These are phyloP conservation scores for Aythya fuligula DNA, from an alignment of 2,797 vertebrate genomes.

Conservation along the genomic window DNA sequence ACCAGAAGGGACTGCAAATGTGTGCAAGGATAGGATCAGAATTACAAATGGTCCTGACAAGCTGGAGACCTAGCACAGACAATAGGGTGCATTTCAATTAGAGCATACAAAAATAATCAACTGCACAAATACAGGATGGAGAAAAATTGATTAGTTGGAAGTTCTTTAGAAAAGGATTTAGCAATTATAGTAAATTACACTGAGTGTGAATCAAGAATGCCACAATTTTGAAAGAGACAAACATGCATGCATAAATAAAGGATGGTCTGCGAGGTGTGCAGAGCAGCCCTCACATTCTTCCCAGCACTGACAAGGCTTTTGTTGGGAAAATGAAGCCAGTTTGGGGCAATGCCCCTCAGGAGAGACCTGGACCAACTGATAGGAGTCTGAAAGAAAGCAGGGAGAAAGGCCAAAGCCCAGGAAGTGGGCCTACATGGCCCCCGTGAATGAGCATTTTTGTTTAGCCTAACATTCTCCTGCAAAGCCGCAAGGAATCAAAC, in stretches of 20 bases:
- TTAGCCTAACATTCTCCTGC: background rate
- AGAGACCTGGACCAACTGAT: background rate
- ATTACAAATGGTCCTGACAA: conserved; percentile 38
- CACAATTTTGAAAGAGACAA: background rate
- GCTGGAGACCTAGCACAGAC: conserved; percentile 9
- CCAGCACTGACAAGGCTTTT: background rate
- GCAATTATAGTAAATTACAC: conserved; percentile 5
- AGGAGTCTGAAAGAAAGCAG: background rate
- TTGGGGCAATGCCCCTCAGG: background rate
- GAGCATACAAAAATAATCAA: background rate
- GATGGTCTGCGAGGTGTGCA: background rate
- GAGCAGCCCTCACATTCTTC: background rate
- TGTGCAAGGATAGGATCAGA: conserved; percentile 24
- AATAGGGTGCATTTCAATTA: conserved; percentile 28
- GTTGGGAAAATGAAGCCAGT: background rate
- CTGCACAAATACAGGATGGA: background rate
- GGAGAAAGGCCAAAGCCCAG: background rate
- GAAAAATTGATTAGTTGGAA: background rate
- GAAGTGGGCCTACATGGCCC: background rate
- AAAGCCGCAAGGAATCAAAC: background rate
- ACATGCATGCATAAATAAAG: background rate
- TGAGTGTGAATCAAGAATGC: background rate
- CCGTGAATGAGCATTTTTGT: background rate
- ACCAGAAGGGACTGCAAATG: conserved; percentile 15
- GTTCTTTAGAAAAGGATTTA: conserved; percentile 32